Evolutionary conservation across 64 coral and sea anemone species (phyloP), one percentile per base, ranked within the genome.

Genomic region (Cladopsammia gracilis): DNA sequence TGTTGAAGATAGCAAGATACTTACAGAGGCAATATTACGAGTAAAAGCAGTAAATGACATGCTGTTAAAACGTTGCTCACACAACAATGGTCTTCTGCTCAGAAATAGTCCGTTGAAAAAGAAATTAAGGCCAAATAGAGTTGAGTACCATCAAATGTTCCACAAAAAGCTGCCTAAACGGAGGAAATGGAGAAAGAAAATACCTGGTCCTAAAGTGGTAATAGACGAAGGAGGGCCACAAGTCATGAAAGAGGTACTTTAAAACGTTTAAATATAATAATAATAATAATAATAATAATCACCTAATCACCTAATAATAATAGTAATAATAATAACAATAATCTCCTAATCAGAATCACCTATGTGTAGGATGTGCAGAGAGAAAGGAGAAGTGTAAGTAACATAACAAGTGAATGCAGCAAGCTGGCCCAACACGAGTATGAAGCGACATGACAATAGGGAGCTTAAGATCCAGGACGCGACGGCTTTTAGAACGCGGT

Each of bases 131-230:
- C 78, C 26, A 25, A 94, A 18, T 16, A 70, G 51, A 67, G 45
- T 67, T 4, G 92, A 94, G 44, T 94, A 81, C 52, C 85, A 94
- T 48, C 75, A 94, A 88, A 83, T 93, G 59, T 88, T 94, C 43
- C 74, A 82, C 64, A 94, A 88, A 68, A 77, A 64, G 53, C 75
- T 94, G 48, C 85, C 92, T 70, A 56, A 58, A 49, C 26, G 73
- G 47, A 70, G 65, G 46, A 94, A 71, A 76, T 81, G 74, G 65
- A 88, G 82, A 64, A 94, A 78, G 62, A 72, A 25, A 25, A 69
- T 10, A 6, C 25, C n/a, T 69, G 4, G 6, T 24, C 65, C 65
- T 69, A 25, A 24, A 22, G 65, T 69, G n/a, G n/a, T n/a, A n/a
- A n/a, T n/a, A n/a, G 19, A 4, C 20, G 3, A 3, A 24, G n/a